Percentiles rank a stretch among this genome's conserved stretches.
Evolutionary conservation across 1,140 invertebrate species (phyloP).

Genomic region (Nylanderia fulva): DNA sequence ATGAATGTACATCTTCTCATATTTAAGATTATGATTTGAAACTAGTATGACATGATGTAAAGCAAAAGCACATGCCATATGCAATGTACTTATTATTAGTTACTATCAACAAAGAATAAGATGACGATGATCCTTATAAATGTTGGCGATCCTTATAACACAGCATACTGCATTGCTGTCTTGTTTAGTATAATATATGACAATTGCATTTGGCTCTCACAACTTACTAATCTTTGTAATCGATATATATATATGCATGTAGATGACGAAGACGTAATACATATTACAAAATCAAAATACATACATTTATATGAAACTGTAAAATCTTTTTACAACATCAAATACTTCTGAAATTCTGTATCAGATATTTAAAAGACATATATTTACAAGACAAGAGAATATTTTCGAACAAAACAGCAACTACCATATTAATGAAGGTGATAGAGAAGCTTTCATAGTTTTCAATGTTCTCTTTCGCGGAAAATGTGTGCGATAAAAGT

Average conservation of each 20-base stretch:
- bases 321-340: constrained; percentile 16
- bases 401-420: constrained; percentile 69
- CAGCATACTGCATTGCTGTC: constrained; percentile 61
- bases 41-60: constrained; percentile 58
- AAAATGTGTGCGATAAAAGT: constrained; percentile 12
- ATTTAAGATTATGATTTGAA: constrained; percentile 19
- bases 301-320: not conserved
- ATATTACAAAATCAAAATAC: not conserved
- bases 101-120: constrained; percentile 54
- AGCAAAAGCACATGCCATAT: constrained; percentile 79
- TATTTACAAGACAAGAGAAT: constrained; percentile 20
- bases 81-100: constrained; percentile 68
- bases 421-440: constrained; percentile 76
- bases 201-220: not conserved
- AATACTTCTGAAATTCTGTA: not conserved
- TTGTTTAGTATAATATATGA: constrained; percentile 55
- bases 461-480: constrained; percentile 24
- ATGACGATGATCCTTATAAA: constrained; percentile 45
- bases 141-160: constrained; percentile 33
- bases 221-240: constrained; percentile 7
- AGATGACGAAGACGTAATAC: not conserved
- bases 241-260: constrained; percentile 29
- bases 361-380: not conserved
- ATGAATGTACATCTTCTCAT: constrained; percentile 46
- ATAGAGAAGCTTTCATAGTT: constrained; percentile 65